Evolutionary conservation across 2,113 vertebrate species (phyloP).

Genomic region (Melanerpes formicivorus): DNA sequence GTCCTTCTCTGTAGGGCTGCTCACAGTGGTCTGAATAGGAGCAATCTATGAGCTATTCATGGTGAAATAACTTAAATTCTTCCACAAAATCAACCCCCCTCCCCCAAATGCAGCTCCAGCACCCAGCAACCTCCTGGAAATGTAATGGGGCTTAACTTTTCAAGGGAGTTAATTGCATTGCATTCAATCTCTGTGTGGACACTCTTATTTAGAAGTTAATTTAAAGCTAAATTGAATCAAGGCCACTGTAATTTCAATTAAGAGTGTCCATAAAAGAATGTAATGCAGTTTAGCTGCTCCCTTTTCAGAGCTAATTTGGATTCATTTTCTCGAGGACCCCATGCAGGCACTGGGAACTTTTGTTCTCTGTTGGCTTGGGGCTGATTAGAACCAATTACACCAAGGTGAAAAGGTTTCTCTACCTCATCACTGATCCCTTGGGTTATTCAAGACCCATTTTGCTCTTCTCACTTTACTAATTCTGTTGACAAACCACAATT

Average conservation of each 20-base stretch:
- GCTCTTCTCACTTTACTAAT: background rate
- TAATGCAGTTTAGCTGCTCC: slow-evolving; percentile 28
- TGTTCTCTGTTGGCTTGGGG: slow-evolving; percentile 17
- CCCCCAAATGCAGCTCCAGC: background rate
- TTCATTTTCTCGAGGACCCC: slow-evolving; percentile 1
- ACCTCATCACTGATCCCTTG: background rate
- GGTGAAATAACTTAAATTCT: background rate
- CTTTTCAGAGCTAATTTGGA: slow-evolving; percentile 55
- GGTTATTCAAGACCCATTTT: background rate
- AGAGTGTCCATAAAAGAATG: slow-evolving; percentile 47
- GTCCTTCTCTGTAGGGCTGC: background rate
- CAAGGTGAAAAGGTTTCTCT: slow-evolving; percentile 36
- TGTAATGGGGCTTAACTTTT: slow-evolving; percentile 51
- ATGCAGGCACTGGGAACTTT: slow-evolving; percentile 15
- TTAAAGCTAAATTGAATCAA: slow-evolving; percentile 57
- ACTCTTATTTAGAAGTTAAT: slow-evolving; percentile 52
- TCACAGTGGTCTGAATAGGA: background rate
- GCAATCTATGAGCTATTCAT: background rate
- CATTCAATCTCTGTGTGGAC: slow-evolving; percentile 48
- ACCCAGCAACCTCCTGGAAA: slow-evolving; percentile 8
- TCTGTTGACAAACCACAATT: background rate
- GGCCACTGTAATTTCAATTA: slow-evolving; percentile 59
- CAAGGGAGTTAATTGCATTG: slow-evolving; percentile 47
- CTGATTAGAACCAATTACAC: slow-evolving; percentile 23
- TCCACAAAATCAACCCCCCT: background rate